Percentiles rank a stretch among this genome's conserved stretches.
Conservation (phyloP, 2,797 vertebrate species). For the Phaenicophaeus curvirostris region DNA sequence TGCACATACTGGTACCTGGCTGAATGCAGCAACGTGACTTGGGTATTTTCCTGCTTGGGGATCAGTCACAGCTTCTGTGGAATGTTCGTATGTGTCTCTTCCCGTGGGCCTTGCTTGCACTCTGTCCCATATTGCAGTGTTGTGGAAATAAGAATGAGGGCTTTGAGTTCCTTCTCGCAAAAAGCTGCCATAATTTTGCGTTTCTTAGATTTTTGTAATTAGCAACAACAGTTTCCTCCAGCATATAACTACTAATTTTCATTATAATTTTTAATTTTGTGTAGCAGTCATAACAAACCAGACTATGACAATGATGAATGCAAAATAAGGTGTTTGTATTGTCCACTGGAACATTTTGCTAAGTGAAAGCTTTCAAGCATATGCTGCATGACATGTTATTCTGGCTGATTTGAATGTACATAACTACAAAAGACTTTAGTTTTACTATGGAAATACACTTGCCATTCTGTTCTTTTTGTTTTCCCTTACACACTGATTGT, state of each 20-base stretch:
- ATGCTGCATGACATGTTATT: neutral
- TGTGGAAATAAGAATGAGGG: neutral
- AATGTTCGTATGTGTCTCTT: neutral
- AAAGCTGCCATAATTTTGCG: neutral
- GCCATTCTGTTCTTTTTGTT: neutral
- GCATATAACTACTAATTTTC: neutral
- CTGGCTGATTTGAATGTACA: neutral
- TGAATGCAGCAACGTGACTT: neutral
- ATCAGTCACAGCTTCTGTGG: neutral
- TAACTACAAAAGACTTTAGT: neutral
- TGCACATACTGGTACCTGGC: neutral
- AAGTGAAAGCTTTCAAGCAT: too few species aligned
- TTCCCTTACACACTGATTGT: neutral
- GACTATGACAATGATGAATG: fast-evolving
- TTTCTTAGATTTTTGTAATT: neutral
- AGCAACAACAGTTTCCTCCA: neutral
- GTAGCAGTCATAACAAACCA: neutral
- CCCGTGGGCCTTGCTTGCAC: neutral
- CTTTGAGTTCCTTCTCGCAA: neutral
- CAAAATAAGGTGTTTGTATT: neutral
- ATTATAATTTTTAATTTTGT: neutral
- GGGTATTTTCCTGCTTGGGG: neutral
- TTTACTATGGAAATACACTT: neutral
- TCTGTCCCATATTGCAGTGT: neutral
- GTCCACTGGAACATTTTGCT: neutral